Base-by-base conservation (phyloP, 2,797 vertebrate genomes). In the Lateolabrax maculatus region DNA sequence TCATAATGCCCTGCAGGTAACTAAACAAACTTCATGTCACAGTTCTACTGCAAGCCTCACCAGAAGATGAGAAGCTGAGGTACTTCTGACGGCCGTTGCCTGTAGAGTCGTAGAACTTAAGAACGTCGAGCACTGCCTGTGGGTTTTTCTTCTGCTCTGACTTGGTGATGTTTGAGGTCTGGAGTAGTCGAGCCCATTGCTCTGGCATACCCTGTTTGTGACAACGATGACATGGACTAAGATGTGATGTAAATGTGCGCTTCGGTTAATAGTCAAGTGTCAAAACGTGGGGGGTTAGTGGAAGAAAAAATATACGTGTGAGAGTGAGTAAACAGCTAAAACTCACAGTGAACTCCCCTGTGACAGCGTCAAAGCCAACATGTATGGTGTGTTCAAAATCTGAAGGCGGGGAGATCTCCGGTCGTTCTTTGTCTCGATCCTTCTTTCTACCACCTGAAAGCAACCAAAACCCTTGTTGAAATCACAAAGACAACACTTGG, bases 131-230 rank as follows among this genome's bases (percentile, higher is more conserved):
- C 81, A 99, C 98, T 43, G 97, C 98, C 94, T 99, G 98, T 0
- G 98, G 98, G 86, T 99, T 99, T 83, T 99, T 99, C 95, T 99
- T 99, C 94, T 99, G 98, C 93, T 99, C 98, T 9, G 97, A 96
- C 92, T 99, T 99, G 29, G 97, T 99, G 92, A 99, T 99, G 91
- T 99, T 99, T 89, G 98, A 99, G 70, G 98, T 99, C 94, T 99
- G 98, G 76, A 99, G 95, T 73, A 99, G 94, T 60, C 97, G 94
- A 81, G 98, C 98, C 98, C 98, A 99, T 74, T 99, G 98, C 90
- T 99, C 98, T 61, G 98, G 98, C 98, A 99, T 99, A 74, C 98
- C 98, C 98, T 99, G 80, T 41, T 53, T 6, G 34, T 16, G 36
- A 61, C 15, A 58, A 65, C 55, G 5, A 48, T 9, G 15, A 19